phyloP scores from a whole-genome alignment of 2,797 vertebrate genomes.

The Mormyrus hasselquistii region DNA sequence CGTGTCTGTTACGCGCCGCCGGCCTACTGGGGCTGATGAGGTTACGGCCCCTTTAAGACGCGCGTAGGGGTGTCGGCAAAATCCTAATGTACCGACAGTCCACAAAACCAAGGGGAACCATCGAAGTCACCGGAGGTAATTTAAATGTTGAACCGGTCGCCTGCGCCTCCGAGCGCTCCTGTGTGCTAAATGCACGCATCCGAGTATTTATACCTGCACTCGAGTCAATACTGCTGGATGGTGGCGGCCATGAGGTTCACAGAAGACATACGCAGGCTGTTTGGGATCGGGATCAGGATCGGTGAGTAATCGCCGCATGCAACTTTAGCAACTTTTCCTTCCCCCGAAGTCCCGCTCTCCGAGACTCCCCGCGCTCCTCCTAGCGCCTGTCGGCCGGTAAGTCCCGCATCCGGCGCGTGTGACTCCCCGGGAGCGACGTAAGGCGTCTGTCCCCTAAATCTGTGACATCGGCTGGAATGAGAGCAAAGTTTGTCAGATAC shows the following conservation, averaged over 20 bases:
- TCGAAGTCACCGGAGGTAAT: slow-evolving; percentile 8
- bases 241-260: slow-evolving; percentile 70
- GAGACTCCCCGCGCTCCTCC: neutral
- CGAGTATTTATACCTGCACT: neutral
- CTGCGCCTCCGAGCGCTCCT: neutral
- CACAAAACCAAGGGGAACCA: slow-evolving; percentile 18
- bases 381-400: neutral
- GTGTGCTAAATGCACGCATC: neutral
- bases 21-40: neutral
- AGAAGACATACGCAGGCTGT: slow-evolving; percentile 64
- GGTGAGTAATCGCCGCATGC: slow-evolving; percentile 51
- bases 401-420: neutral
- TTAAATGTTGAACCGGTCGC: neutral
- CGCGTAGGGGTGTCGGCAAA: neutral
- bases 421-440: neutral
- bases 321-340: slow-evolving; percentile 1
- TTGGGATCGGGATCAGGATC: slow-evolving; percentile 60
- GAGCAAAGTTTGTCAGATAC: neutral
- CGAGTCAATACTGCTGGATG: slow-evolving; percentile 57
- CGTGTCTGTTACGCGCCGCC: neutral
- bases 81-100: slow-evolving; percentile 3
- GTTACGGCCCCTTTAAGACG: slow-evolving; percentile 23
- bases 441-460: neutral
- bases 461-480: neutral
- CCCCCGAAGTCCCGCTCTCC: neutral